These are phyloP conservation scores for Pseudocheirus occidentalis DNA, from an alignment of 2,797 vertebrate genomes.

Conservation along the genomic window DNA sequence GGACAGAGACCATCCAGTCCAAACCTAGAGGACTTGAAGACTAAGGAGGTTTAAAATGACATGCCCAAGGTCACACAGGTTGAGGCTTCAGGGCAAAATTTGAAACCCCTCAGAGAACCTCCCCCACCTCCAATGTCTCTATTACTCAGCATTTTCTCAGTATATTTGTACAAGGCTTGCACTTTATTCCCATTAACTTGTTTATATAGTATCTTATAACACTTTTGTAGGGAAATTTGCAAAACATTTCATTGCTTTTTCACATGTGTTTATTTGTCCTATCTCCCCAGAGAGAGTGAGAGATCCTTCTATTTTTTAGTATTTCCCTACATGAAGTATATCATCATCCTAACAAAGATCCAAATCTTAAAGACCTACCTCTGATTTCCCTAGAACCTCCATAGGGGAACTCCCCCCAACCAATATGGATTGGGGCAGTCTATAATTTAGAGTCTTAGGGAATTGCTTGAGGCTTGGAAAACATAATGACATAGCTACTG, in stretches of 20 bases:
- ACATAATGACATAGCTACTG: not conserved
- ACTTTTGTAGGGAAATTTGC: not conserved
- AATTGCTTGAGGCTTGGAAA: not conserved
- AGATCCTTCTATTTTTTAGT: not conserved
- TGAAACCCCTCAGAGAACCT: slow-evolving; percentile 34
- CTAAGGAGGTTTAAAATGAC: not conserved
- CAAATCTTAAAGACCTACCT: not conserved
- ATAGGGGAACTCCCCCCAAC: not conserved
- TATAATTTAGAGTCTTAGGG: not conserved
- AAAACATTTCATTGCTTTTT: not conserved
- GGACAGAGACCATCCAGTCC: not conserved
- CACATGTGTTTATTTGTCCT: slow-evolving; percentile 22
- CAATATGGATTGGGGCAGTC: not conserved
- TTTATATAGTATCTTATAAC: slow-evolving; percentile 7
- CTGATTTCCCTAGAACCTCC: not conserved
- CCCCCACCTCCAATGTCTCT: not conserved
- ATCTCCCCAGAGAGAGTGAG: not conserved
- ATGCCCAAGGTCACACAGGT: not conserved
- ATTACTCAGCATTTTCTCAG: not conserved
- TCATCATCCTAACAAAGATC: not conserved
- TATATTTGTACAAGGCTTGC: not conserved
- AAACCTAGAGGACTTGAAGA: not conserved
- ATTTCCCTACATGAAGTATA: not conserved
- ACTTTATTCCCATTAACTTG: not conserved
- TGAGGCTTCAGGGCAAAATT: not conserved